A percentile compares a stretch with the other conserved stretches of the same genome.
Conservation (phyloP, 2,888 invertebrate species). For the Dryocosmus kuriphilus region DNA sequence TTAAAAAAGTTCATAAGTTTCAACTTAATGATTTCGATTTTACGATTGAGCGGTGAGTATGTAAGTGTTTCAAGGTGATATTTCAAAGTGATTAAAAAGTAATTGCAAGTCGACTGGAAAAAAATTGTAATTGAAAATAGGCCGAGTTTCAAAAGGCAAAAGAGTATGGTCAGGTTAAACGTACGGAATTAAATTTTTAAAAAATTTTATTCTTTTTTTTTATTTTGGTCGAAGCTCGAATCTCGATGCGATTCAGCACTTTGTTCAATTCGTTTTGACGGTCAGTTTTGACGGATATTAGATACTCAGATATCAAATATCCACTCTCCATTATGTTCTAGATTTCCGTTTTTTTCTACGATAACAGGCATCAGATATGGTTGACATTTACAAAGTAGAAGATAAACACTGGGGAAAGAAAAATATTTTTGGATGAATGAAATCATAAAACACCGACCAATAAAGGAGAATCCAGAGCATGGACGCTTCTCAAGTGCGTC, state of each 20-base stretch:
- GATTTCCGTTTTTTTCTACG: not conserved
- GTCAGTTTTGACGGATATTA: not conserved
- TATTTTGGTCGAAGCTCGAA: not conserved
- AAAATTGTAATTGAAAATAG: too few relatives aligned
- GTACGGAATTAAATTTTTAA: too few relatives aligned
- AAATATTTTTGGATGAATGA: not conserved
- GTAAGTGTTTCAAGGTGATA: too few relatives aligned
- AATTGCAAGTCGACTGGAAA: too few relatives aligned
- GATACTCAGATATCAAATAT: not conserved
- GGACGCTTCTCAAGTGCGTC: not conserved
- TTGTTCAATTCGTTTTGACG: conserved; percentile 9
- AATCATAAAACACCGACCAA: not conserved
- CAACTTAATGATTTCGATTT: too few relatives aligned
- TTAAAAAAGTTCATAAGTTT: too few relatives aligned
- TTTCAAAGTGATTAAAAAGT: too few relatives aligned
- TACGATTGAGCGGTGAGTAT: too few relatives aligned
- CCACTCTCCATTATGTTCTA: not conserved
- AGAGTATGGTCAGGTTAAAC: too few relatives aligned
- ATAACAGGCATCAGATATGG: not conserved
- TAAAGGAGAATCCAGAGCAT: not conserved
- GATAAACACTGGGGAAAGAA: not conserved
- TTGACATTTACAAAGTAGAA: not conserved
- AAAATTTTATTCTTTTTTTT: too few relatives aligned
- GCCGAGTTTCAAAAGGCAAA: too few relatives aligned
- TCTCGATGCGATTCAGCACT: not conserved